Evolutionary conservation across 1,140 invertebrate species (phyloP), one percentile per base, ranked within the genome.

Genomic region (Parapsyche elsis): DNA sequence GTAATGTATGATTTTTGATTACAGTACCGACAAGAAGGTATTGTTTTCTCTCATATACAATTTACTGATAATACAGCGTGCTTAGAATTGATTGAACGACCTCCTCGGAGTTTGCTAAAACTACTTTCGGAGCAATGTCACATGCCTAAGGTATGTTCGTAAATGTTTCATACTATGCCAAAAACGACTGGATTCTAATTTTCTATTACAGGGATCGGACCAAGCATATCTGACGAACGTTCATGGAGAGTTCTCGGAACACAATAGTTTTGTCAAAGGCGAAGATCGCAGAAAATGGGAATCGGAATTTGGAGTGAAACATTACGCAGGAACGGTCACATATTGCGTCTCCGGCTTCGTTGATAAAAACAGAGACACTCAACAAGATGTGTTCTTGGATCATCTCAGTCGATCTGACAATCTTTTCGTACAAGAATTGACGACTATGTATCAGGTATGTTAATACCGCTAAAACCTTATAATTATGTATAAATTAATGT

Each of bases 281-380:
- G 92, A 94, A 75, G 94, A 97, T 87, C 89, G 96, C 67, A 88
- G 97, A 82, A 92, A 93, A 87, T 96, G 98, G 98, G 94, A 98
- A 88, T 93, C 93, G 44, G 94, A 98, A 86, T 97, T 98, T 86
- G 95, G 97, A 0, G 92, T 98, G 4, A 91, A 92, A 84, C 98
- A 99, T 86, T 99, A 99, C 87, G 98, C 98, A 2, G 98, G 98
- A 23, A 92, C 93, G 79, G 98, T 99, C 2, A 94, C 94, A 9
- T 99, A 99, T 88, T 92, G 92, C 24, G 94, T 96, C 5, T 92
- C 95, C 79, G 98, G 98, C 9, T 99, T 99, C 88, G 94, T 99
- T 0, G 97, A 99, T 85, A 99, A 99, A 88, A 99, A 99, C 87
- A 90, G 96, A 9, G 96, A 98, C 85, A 95, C 96, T 0, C 96